A percentile compares a stretch with the other conserved stretches of the same genome.
These are phyloP conservation scores for Pithys albifrons DNA, from an alignment of 2,113 vertebrate genomes.

Conservation along the genomic window DNA sequence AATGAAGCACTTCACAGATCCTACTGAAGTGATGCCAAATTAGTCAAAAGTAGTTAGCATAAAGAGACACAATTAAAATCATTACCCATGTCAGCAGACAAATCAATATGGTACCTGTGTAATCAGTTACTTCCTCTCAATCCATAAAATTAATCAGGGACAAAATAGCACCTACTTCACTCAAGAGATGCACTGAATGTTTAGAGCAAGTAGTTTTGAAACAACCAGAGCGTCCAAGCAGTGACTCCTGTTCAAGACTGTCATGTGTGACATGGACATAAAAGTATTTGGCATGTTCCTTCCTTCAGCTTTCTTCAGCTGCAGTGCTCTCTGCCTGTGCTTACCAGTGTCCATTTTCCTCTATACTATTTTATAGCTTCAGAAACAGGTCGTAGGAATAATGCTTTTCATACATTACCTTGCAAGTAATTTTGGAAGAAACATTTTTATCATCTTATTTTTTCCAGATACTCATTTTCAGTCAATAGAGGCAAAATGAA, in stretches of 20 bases:
- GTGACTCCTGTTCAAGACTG: neutral
- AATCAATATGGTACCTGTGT: neutral
- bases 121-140: neutral
- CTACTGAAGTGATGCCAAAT: neutral
- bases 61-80: conserved; percentile 17
- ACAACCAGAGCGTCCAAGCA: neutral
- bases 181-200: neutral
- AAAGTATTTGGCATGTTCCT: neutral
- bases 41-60: neutral
- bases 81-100: neutral
- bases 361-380: neutral
- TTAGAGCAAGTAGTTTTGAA: neutral
- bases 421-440: neutral
- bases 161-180: neutral
- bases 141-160: neutral
- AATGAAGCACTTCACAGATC: neutral
- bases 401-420: neutral
- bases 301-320: neutral
- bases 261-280: neutral
- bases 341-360: neutral
- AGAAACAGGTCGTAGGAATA: neutral
- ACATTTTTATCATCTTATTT: neutral
- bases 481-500: neutral
- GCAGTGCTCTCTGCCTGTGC: neutral
- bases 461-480: neutral